phyloP scores from a whole-genome alignment of 2,888 invertebrate species.

The Conus canariensis region DNA sequence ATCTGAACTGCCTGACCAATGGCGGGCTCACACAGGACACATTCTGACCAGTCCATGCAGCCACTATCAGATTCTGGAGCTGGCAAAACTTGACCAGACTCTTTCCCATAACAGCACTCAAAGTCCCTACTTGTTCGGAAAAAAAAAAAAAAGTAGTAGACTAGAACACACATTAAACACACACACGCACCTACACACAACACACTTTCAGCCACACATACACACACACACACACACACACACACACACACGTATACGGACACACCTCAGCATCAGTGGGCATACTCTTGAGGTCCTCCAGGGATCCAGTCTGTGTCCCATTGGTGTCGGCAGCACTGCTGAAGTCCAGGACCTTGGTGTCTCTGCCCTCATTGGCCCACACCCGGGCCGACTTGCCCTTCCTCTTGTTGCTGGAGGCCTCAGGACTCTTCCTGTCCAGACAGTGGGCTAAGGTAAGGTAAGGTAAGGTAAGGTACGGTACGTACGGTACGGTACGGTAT shows the following conservation, averaged over 20 bases:
- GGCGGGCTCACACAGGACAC: too few relatives aligned
- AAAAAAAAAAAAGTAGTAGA: too few relatives aligned
- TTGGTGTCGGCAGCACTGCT: conserved; percentile 56
- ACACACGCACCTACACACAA: neutral
- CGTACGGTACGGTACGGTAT: too few relatives aligned
- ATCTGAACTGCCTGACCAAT: too few relatives aligned
- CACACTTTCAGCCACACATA: neutral
- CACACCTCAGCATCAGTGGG: conserved; percentile 50
- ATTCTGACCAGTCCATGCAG: too few relatives aligned
- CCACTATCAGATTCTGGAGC: too few relatives aligned
- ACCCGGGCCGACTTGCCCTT: conserved; percentile 91
- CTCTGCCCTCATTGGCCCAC: conserved; percentile 92
- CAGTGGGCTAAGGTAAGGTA: too few relatives aligned
- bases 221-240: neutral
- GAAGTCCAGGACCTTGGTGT: conserved; percentile 87
- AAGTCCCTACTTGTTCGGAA: too few relatives aligned
- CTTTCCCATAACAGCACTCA: too few relatives aligned
- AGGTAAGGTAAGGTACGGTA: too few relatives aligned
- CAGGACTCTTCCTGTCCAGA: conserved; percentile 57
- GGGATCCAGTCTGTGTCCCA: conserved; percentile 10
- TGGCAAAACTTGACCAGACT: too few relatives aligned
- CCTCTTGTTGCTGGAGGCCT: conserved; percentile 74
- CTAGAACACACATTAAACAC: neutral
- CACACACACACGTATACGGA: neutral
- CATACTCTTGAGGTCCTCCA: conserved; percentile 52